phyloP scores from a whole-genome alignment of 2,113 vertebrate species.

The Sphaerodactylus townsendi region DNA sequence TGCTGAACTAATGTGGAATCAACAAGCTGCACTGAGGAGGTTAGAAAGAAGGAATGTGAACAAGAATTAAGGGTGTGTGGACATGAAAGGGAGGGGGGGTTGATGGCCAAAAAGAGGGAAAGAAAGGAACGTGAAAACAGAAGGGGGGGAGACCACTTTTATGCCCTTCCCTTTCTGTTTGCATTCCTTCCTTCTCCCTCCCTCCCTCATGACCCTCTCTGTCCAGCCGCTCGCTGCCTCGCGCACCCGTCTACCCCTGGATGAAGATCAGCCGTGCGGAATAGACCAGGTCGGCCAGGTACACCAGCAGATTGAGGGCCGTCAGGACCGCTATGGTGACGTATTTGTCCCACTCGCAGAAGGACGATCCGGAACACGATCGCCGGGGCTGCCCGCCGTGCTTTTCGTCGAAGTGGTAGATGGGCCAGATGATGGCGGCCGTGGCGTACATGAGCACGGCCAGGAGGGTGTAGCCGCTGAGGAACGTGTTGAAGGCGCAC shows the following conservation, averaged over 20 bases:
- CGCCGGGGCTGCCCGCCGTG: constrained; percentile 46
- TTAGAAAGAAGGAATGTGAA: too few relatives aligned
- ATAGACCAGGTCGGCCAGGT: constrained; percentile 84
- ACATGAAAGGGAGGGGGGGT: not conserved
- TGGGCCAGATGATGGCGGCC: constrained; percentile 86
- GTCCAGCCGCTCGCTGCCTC: fast-evolving
- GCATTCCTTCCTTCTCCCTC: not conserved
- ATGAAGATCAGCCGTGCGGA: constrained; percentile 85
- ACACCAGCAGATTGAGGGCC: constrained; percentile 84
- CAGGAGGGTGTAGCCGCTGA: constrained; percentile 82
- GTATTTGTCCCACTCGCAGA: constrained; percentile 80
- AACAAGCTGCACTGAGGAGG: not conserved
- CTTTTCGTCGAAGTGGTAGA: constrained; percentile 82
- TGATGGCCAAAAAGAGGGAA: not conserved
- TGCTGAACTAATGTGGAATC: not conserved
- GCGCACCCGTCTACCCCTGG: constrained; percentile 62
- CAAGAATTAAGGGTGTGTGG: not conserved
- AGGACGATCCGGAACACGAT: fast-evolving
- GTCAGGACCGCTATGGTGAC: constrained; percentile 82
- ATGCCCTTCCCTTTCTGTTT: not conserved
- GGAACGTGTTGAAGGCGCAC: constrained; percentile 83
- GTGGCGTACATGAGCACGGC: constrained; percentile 82
- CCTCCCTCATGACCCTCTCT: not conserved
- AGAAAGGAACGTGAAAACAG: not conserved
- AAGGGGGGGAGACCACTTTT: not conserved